Evolutionary conservation across 2,888 invertebrate species (phyloP).

Genomic region (Lasioglossum oenotherae): DNA sequence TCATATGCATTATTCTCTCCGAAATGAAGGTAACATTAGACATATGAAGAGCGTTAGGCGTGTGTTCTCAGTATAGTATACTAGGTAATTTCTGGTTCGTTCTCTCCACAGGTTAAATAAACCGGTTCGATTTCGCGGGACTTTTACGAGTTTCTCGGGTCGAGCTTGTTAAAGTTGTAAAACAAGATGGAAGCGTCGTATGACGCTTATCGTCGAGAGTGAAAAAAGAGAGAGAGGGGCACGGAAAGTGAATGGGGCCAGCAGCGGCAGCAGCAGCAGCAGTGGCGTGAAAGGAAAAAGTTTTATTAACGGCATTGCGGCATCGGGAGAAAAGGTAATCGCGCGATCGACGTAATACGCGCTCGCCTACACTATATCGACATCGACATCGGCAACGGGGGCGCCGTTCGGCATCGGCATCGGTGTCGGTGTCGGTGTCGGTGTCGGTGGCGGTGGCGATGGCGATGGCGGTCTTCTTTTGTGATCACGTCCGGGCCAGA

Average conservation of each 20-base stretch:
- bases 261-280: not conserved
- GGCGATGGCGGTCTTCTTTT: not conserved
- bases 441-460: not conserved
- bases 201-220: not conserved
- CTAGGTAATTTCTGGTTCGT: not conserved
- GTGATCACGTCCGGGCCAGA: conserved; percentile 20
- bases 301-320: conserved; percentile 30
- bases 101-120: not conserved
- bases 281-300: conserved; percentile 4
- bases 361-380: not conserved
- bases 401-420: not conserved
- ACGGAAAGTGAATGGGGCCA: conserved; percentile 18
- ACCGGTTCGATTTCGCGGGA: conserved; percentile 1
- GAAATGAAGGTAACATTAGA: too few relatives aligned
- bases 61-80: too few relatives aligned
- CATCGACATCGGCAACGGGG: not conserved
- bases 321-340: conserved; percentile 16
- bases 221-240: not conserved
- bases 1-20: too few relatives aligned
- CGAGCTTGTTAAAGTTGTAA: conserved; percentile 14
- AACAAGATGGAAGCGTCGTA: conserved; percentile 5
- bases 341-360: conserved; percentile 13
- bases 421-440: not conserved
- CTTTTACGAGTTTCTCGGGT: not conserved
- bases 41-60: too few relatives aligned